These are phyloP conservation scores for Macrostomum cliftonense DNA, from an alignment of 2,888 invertebrate species.

Conservation along the genomic window DNA sequence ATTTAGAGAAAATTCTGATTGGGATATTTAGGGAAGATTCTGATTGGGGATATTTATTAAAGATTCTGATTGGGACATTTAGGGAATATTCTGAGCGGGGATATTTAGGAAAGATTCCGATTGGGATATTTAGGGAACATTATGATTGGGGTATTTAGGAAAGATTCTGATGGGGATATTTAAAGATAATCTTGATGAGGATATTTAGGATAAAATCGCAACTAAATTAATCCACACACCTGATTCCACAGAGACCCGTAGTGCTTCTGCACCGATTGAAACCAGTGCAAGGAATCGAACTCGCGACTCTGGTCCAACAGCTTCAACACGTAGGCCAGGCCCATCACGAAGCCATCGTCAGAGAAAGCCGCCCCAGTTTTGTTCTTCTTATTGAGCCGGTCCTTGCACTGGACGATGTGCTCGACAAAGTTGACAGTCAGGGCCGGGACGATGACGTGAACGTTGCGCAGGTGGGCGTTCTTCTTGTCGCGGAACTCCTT, in stretches of 20 bases:
- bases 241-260: constrained; percentile 45
- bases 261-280: constrained; percentile 60
- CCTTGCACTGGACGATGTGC: constrained; percentile 70
- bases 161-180: no score
- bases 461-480: constrained; percentile 70
- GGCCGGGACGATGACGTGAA: constrained; percentile 78
- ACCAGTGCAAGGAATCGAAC: constrained; percentile 85
- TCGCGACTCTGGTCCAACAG: constrained; percentile 64
- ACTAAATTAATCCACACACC: constrained; percentile 23
- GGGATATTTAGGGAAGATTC: no score
- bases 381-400: constrained; percentile 73
- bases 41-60: no score
- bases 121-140: no score
- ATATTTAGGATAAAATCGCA: constrained; percentile 30
- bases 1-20: no score
- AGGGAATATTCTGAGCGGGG: no score
- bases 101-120: no score
- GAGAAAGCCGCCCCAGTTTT: constrained; percentile 72
- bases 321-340: constrained; percentile 73
- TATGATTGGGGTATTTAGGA: no score
- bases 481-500: constrained; percentile 65
- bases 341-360: constrained; percentile 95
- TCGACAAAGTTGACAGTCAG: constrained; percentile 77
- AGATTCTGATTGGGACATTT: no score
- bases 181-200: no score